Conservation (phyloP, 2,113 vertebrate species). For the Coreoperca whiteheadi region DNA sequence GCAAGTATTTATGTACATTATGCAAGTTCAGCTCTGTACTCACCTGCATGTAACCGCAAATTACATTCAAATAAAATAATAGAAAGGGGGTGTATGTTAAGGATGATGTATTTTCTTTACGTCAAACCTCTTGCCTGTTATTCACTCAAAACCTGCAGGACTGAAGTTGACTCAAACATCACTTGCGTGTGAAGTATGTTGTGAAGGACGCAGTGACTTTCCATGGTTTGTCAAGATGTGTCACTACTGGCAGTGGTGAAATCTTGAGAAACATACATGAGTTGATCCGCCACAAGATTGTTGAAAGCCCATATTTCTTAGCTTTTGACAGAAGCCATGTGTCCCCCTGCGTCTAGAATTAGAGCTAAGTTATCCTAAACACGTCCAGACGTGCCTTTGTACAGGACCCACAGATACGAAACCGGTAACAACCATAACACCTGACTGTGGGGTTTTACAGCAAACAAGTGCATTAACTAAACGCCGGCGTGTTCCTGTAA, state of each 20-base stretch:
- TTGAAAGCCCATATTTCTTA: not conserved
- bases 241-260: not conserved
- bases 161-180: not conserved
- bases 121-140: not conserved
- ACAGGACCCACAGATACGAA: not conserved
- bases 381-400: not conserved
- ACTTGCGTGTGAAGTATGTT: not conserved
- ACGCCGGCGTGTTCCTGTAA: constrained; percentile 1
- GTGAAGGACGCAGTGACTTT: not conserved
- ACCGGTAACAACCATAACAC: not conserved
- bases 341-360: not conserved
- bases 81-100: not conserved
- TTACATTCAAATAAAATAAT: constrained; percentile 11
- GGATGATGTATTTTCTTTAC: not conserved
- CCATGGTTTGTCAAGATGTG: not conserved
- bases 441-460: not conserved
- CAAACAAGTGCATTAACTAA: constrained; percentile 17
- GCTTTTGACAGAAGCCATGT: too few species aligned
- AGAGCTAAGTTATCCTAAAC: not conserved
- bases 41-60: constrained; percentile 13
- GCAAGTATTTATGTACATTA: constrained; percentile 23
- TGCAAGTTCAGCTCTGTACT: constrained; percentile 20
- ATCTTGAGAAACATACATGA: not conserved
- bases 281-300: not conserved
- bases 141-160: not conserved